Evolutionary conservation across 2,113 vertebrate species (phyloP).

Genomic region (Pitta sordida): DNA sequence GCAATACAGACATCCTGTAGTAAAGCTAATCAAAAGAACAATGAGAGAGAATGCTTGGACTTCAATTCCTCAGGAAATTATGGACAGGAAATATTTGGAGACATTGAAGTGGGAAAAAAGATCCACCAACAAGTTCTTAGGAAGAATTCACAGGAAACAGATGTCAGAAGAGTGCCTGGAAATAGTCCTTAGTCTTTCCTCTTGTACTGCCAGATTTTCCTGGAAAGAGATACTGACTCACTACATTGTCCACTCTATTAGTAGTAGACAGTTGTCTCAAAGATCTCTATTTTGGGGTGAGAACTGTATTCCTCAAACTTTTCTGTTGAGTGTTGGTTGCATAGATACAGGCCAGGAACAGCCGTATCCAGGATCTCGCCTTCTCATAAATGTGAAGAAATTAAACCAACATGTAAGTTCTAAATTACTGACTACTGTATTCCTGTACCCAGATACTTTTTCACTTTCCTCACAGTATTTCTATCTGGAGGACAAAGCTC

Average conservation of each 20-base stretch:
- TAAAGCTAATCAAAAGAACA: neutral
- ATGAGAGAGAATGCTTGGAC: neutral
- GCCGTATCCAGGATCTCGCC: neutral
- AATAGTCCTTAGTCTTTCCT: neutral
- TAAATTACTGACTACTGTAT: neutral
- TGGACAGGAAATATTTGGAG: neutral
- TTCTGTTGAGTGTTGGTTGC: neutral
- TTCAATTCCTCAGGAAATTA: neutral
- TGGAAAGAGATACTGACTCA: neutral
- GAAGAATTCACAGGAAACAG: neutral
- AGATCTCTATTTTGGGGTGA: neutral
- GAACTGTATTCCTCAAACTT: neutral
- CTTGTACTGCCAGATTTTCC: neutral
- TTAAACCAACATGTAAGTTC: neutral
- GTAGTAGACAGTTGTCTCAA: neutral
- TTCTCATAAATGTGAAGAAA: neutral
- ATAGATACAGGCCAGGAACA: neutral
- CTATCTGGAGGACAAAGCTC: neutral
- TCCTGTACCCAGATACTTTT: neutral
- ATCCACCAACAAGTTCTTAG: neutral
- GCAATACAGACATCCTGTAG: neutral
- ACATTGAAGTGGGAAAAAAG: neutral
- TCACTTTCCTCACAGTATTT: neutral
- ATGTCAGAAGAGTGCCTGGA: neutral
- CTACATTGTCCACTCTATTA: neutral